A percentile compares a stretch with the other conserved stretches of the same genome.
Conservation (phyloP, 1,140 invertebrate genomes). For the Dendrolimus kikuchii region DNA sequence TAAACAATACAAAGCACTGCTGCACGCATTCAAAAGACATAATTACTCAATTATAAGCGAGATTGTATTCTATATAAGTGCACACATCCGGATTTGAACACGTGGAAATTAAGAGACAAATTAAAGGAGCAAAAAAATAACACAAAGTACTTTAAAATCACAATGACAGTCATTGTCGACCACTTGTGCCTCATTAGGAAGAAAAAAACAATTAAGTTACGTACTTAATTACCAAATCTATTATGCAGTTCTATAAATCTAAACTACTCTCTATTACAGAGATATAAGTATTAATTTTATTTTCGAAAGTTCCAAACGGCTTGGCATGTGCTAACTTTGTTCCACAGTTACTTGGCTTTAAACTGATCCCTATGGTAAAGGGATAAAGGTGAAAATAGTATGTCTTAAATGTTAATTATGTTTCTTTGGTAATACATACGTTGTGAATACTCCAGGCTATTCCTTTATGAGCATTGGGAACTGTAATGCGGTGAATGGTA, state of each 20-base stretch:
- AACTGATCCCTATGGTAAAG: conserved; percentile 16
- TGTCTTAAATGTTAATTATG: conserved; percentile 3
- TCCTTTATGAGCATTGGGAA: conserved; percentile 62
- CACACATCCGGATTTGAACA: conserved; percentile 22
- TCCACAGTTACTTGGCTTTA: conserved; percentile 6
- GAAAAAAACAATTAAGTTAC: conserved; percentile 57
- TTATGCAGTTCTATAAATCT: background rate
- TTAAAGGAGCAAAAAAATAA: conserved; percentile 29
- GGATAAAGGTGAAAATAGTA: conserved; percentile 20
- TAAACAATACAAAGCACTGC: conserved; percentile 8
- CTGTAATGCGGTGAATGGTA: conserved; percentile 53
- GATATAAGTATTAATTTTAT: too few relatives aligned
- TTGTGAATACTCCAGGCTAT: conserved; percentile 38
- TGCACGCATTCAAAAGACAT: too few relatives aligned
- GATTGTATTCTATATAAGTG: background rate
- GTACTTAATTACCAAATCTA: conserved; percentile 28
- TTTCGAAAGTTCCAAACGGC: too few relatives aligned
- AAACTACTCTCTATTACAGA: too few relatives aligned
- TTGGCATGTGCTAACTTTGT: background rate
- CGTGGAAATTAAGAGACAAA: conserved; percentile 38
- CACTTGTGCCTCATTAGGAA: conserved; percentile 63
- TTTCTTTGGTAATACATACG: conserved; percentile 34
- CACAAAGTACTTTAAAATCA: conserved; percentile 33
- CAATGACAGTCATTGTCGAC: conserved; percentile 58
- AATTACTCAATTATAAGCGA: conserved; percentile 8